A percentile compares a stretch with the other conserved stretches of the same genome.
Conservation (phyloP, 2,113 vertebrate species). For the Hypanus sabinus region DNA sequence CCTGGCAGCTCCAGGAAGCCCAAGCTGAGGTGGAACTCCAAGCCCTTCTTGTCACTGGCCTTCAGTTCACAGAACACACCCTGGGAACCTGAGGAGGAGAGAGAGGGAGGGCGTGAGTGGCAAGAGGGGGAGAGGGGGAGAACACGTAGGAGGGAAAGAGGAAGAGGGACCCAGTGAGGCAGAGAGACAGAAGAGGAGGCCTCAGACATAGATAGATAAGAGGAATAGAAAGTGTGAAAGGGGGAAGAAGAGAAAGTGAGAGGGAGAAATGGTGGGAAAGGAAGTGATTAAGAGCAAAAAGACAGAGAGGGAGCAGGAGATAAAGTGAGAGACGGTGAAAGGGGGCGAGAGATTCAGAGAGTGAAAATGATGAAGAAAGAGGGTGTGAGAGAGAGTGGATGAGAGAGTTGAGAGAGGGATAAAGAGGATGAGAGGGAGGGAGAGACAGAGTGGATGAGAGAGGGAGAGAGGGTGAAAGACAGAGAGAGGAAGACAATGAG, state of each 20-base stretch:
- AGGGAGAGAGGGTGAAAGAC: no score
- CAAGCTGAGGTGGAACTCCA: conserved; percentile 70
- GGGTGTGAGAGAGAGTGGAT: background rate
- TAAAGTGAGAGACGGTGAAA: no score
- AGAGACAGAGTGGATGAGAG: background rate
- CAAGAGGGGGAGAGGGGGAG: background rate
- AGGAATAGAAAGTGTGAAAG: background rate
- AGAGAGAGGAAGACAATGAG: background rate
- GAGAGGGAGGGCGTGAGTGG: background rate
- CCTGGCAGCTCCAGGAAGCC: conserved; percentile 70
- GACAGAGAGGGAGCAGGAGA: no score
- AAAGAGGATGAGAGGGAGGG: background rate
- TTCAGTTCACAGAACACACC: conserved; percentile 75
- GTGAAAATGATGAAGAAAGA: background rate
- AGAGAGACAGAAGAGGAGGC: background rate
- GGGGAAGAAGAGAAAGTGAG: no score
- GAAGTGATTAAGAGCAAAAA: no score
- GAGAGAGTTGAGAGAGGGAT: background rate
- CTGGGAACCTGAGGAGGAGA: conserved; percentile 53
- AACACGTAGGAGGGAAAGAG: background rate
- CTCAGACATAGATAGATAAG: background rate
- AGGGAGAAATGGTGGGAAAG: no score
- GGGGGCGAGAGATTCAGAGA: background rate
- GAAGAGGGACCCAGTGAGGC: background rate
- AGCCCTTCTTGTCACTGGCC: conserved; percentile 57